These are phyloP conservation scores for Cynodonichthys magdalenae DNA, from an alignment of 2,797 vertebrate species.

Conservation along the genomic window DNA sequence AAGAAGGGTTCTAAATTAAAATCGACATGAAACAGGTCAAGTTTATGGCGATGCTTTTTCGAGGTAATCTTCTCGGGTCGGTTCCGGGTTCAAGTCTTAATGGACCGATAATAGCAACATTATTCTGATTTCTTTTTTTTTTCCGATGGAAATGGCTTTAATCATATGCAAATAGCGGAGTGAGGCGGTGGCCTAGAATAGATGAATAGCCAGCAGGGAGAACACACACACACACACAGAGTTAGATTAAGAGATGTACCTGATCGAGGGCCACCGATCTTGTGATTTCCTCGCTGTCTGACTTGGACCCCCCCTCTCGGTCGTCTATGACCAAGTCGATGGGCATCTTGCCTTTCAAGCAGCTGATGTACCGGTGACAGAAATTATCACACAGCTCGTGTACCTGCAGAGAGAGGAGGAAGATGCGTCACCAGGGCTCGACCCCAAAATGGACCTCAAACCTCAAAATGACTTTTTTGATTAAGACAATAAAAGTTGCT, in stretches of 20 bases:
- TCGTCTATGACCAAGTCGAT: slow-evolving; percentile 99
- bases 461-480: too few relatives aligned
- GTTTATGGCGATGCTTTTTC: slow-evolving; percentile 91
- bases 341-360: slow-evolving; percentile 99
- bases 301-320: slow-evolving; percentile 98
- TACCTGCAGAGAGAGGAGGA: slow-evolving; percentile 83
- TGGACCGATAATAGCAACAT: slow-evolving; percentile 98
- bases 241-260: slow-evolving; percentile 80
- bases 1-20: slow-evolving; percentile 88
- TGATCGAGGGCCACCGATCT: slow-evolving; percentile 98
- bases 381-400: slow-evolving; percentile 99
- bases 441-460: slow-evolving; percentile 2
- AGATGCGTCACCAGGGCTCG: slow-evolving; percentile 65
- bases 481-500: neutral
- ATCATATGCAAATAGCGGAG: slow-evolving; percentile 97
- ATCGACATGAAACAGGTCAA: slow-evolving; percentile 96
- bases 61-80: slow-evolving; percentile 95
- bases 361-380: slow-evolving; percentile 99
- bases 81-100: slow-evolving; percentile 93
- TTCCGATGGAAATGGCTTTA: slow-evolving; percentile 88
- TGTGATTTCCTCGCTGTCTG: slow-evolving; percentile 98
- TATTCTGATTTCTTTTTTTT: slow-evolving; percentile 84
- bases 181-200: slow-evolving; percentile 89
- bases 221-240: slow-evolving; percentile 8
- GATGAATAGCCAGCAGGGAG: slow-evolving; percentile 82